phyloP scores from a whole-genome alignment of 2,888 invertebrate genomes.

The Punctoribates punctum region DNA sequence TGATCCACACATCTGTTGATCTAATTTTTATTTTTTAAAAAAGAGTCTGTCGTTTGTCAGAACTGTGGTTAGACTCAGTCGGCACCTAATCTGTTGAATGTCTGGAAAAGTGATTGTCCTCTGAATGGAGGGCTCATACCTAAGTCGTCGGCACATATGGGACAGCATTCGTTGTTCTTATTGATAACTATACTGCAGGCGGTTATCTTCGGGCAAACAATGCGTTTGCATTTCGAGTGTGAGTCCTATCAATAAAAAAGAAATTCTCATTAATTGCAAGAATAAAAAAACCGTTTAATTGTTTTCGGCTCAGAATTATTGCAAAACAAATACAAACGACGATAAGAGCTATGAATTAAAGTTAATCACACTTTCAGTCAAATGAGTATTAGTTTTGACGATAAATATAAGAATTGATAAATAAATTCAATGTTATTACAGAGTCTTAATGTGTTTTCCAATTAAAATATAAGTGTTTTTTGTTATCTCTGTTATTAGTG shows the following conservation, averaged over 20 bases:
- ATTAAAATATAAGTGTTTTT: too few species aligned
- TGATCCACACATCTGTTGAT: too few species aligned
- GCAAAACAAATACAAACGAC: not conserved
- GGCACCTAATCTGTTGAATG: not conserved
- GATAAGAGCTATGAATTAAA: not conserved
- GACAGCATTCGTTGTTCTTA: slow-evolving; percentile 55
- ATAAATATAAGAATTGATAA: not conserved
- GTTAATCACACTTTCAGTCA: not conserved
- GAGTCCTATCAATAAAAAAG: slow-evolving; percentile 63
- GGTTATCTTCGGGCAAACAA: slow-evolving; percentile 70
- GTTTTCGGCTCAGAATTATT: not conserved
- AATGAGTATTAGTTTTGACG: too few species aligned
- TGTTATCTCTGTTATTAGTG: not conserved
- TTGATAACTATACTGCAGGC: slow-evolving; percentile 59
- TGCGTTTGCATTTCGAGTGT: slow-evolving; percentile 71
- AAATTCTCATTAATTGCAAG: not conserved
- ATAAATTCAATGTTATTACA: slow-evolving; percentile 4
- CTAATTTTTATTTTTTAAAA: not conserved
- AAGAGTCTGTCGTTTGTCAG: not conserved
- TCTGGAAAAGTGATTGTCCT: not conserved
- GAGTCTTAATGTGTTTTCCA: too few species aligned
- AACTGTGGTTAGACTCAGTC: too few species aligned
- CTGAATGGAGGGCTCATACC: not conserved
- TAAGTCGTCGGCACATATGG: slow-evolving; percentile 48
- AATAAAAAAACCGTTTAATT: not conserved